phyloP scores from a whole-genome alignment of 1,140 invertebrate species.

The Sarcophaga peregrina region DNA sequence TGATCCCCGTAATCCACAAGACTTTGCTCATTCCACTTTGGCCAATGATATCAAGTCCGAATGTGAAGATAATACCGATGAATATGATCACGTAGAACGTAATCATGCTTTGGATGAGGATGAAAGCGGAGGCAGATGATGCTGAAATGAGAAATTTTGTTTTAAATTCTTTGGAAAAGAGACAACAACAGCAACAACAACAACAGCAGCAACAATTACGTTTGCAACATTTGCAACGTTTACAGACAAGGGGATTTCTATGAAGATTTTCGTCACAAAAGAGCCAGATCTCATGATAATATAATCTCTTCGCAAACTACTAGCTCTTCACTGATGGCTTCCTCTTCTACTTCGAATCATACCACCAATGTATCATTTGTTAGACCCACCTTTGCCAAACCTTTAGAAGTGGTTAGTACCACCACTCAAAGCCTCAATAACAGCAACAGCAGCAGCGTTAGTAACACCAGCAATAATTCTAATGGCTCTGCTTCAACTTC shows the following conservation, averaged over 20 bases:
- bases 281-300: constrained; percentile 3
- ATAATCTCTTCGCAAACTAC: neutral
- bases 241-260: constrained; percentile 55
- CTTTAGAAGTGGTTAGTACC: constrained; percentile 59
- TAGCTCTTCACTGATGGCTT: neutral
- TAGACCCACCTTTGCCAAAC: constrained; percentile 58
- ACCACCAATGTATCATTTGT: constrained; percentile 62
- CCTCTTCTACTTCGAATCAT: constrained; percentile 46
- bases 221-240: constrained; percentile 51
- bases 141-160: constrained; percentile 47
- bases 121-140: constrained; percentile 52
- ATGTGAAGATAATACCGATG: constrained; percentile 59
- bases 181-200: neutral
- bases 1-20: constrained; percentile 24
- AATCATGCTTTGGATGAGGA: constrained; percentile 46
- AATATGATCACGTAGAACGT: constrained; percentile 46
- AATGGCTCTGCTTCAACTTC: neutral
- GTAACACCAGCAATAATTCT: constrained; percentile 46
- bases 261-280: constrained; percentile 52
- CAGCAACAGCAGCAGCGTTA: constrained; percentile 5
- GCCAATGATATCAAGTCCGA: constrained; percentile 62
- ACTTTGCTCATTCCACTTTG: constrained; percentile 42
- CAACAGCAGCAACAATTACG: neutral
- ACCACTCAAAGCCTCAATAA: constrained; percentile 52
- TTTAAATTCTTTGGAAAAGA: constrained; percentile 33